Evolutionary conservation across 2,113 vertebrate genomes (phyloP).

Genomic region (Antennarius striatus): DNA sequence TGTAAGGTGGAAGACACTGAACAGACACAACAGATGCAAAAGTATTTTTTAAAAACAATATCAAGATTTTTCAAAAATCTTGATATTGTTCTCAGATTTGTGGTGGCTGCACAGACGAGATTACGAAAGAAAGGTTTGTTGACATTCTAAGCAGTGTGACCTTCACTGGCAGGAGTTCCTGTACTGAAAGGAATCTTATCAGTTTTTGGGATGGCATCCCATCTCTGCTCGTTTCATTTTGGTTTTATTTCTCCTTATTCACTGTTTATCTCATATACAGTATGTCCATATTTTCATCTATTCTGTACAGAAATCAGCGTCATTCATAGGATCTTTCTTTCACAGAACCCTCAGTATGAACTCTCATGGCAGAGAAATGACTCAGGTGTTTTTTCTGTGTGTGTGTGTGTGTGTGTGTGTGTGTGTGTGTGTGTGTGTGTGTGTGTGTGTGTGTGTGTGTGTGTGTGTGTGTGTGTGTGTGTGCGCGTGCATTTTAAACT

Average conservation of each 20-base stretch:
- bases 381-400: slow-evolving; percentile 70
- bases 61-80: background rate
- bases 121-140: background rate
- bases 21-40: too few relatives aligned
- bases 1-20: too few relatives aligned
- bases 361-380: slow-evolving; percentile 63
- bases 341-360: slow-evolving; percentile 61
- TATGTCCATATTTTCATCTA: slow-evolving; percentile 23
- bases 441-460: background rate
- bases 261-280: background rate
- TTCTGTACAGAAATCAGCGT: slow-evolving; percentile 34
- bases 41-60: too few relatives aligned
- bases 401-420: slow-evolving; percentile 1
- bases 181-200: slow-evolving; percentile 6
- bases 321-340: slow-evolving; percentile 14
- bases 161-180: background rate
- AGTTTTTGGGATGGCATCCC: background rate
- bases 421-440: too few relatives aligned
- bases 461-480: slow-evolving; percentile 14
- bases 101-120: slow-evolving; percentile 8
- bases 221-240: background rate
- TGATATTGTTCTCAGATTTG: background rate
- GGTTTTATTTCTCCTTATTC: background rate
- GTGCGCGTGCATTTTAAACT: background rate
- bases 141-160: slow-evolving; percentile 6